phyloP scores from a whole-genome alignment of 2,888 invertebrate species.

The Corythucha ciliata region DNA sequence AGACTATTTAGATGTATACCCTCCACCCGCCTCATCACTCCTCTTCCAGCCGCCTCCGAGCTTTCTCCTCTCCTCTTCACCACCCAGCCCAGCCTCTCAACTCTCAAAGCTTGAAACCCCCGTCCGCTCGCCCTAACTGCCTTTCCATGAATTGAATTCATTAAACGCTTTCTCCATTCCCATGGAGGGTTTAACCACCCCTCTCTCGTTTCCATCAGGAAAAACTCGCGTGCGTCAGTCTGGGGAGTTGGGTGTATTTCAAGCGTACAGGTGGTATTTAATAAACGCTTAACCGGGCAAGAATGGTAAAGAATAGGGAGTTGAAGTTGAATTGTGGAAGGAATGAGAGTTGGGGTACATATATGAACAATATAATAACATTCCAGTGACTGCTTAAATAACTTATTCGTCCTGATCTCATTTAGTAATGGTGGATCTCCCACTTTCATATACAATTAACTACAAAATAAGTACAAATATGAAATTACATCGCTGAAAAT shows the following conservation, averaged over 20 bases:
- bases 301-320: neutral
- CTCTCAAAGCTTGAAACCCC: neutral
- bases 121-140: neutral
- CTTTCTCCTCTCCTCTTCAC: neutral
- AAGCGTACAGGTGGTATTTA: conserved; percentile 23
- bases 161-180: conserved; percentile 17
- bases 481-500: too few species aligned
- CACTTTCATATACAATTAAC: too few species aligned
- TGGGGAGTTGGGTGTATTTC: conserved; percentile 9
- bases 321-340: too few species aligned
- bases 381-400: too few species aligned
- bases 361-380: too few species aligned
- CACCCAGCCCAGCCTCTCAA: conserved; percentile 6
- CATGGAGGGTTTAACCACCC: neutral
- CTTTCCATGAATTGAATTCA: conserved; percentile 21
- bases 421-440: too few species aligned
- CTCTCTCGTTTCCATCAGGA: neutral
- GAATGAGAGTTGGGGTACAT: too few species aligned
- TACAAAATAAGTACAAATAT: too few species aligned
- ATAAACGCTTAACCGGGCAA: conserved; percentile 9
- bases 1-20: conserved; percentile 29
- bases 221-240: conserved; percentile 10
- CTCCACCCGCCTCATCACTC: conserved; percentile 3
- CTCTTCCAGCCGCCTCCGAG: neutral
- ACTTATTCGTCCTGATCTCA: too few species aligned